Evolutionary conservation across 2,113 vertebrate genomes (phyloP).

Genomic region (Oriolus oriolus): DNA sequence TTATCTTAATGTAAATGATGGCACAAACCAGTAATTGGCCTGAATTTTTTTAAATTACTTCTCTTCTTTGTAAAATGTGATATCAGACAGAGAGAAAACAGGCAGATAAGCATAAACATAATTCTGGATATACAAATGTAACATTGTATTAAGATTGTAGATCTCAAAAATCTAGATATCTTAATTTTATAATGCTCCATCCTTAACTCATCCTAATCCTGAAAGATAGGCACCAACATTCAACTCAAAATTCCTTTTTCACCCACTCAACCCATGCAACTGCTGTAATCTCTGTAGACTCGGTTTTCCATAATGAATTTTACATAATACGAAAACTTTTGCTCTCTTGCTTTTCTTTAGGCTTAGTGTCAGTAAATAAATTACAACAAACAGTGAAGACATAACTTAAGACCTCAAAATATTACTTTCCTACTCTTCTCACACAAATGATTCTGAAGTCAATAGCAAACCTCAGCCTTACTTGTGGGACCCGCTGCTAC

Average conservation of each 20-base stretch:
- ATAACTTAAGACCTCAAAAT: neutral
- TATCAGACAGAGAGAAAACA: neutral
- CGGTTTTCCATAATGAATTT: neutral
- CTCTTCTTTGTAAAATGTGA: neutral
- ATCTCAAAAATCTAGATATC: neutral
- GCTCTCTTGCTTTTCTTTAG: neutral
- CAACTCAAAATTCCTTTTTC: neutral
- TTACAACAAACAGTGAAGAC: neutral
- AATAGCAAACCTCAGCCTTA: neutral
- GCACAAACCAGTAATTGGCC: neutral
- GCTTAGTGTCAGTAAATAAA: neutral
- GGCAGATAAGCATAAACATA: neutral
- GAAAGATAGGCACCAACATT: neutral
- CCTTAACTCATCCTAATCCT: neutral
- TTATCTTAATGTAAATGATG: neutral
- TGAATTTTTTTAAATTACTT: neutral
- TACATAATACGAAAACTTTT: neutral
- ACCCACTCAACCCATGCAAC: neutral
- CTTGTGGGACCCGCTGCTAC: neutral
- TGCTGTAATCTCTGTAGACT: neutral
- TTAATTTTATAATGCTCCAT: neutral
- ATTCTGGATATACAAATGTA: neutral
- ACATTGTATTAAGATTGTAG: neutral
- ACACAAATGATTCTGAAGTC: neutral
- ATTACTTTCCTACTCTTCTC: neutral